Evolutionary conservation across 2,797 vertebrate species (phyloP), one percentile per base, ranked within the genome.

Genomic region (Pygocentrus nattereri): DNA sequence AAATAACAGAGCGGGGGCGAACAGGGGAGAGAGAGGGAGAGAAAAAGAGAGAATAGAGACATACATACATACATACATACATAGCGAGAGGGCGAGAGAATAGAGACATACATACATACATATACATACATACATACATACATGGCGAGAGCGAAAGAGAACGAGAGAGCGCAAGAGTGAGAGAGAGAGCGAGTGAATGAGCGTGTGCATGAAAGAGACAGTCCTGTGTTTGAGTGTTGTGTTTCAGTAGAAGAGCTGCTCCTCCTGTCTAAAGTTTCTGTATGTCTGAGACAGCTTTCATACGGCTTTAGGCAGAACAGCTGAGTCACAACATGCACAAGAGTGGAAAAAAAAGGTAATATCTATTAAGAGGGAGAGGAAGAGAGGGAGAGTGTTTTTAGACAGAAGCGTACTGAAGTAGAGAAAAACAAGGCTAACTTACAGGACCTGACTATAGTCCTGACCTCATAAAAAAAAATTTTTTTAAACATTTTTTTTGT

Each of bases 321-420:
- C 41, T 47, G 18, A 59, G 59, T 68, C 61, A 73, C 23, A 21
- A 50, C 18, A 12, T 78, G 59, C 76, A 49, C 38, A 30, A 62
- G 56, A 50, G 74, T 73, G 56, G 78, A 44, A 54, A 50, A 61
- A 8, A 70, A n/a, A n/a, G n/a, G n/a, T n/a, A n/a, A n/a, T n/a
- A n/a, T 2, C 34, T 34, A 34, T 34, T 34, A 34, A 34, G n/a
- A 52, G 7, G 47, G 18, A 44, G 34, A 7, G 19, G 11, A 54
- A 64, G 34, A 15, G 47, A 2, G 18, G 30, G 0, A 19, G 21
- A 21, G 47, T 72, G 67, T 50, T 50, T 50, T 5, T 2, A 2
- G 49, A 19, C 4, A 19, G 41, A 4, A 44, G 41, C 1, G 3
- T 10, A 44, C 34, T 38, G 34, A 38, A 50, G 18, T 4, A 19